phyloP scores from a whole-genome alignment of 2,888 invertebrate genomes.

The Meteorus colon region DNA sequence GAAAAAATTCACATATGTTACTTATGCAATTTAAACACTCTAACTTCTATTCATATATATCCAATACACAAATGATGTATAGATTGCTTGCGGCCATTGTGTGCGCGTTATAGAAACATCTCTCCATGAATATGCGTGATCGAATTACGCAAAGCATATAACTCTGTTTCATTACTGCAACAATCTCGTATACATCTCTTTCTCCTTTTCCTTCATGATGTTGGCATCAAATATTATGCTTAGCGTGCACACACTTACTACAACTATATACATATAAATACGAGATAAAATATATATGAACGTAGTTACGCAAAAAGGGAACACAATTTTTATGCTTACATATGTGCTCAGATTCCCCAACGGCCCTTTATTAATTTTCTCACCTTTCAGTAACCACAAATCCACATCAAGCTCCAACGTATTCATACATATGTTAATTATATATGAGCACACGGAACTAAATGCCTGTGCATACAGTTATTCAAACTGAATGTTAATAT shows the following conservation, averaged over 20 bases:
- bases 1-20: no score
- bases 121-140: conserved; percentile 46
- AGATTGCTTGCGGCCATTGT: conserved; percentile 18
- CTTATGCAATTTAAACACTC: no score
- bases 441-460: background rate
- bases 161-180: conserved; percentile 23
- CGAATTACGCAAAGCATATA: conserved; percentile 47
- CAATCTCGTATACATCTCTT: conserved; percentile 7
- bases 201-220: conserved; percentile 5
- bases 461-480: background rate
- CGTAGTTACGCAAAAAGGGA: no score
- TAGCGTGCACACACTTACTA: background rate
- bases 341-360: no score
- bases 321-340: no score
- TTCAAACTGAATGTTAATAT: background rate
- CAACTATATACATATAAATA: no score
- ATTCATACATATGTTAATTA: background rate
- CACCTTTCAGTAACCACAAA: background rate
- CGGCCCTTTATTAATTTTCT: no score
- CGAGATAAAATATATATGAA: no score
- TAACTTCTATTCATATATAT: no score
- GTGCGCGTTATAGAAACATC: background rate
- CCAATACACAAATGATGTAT: background rate
- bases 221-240: background rate
- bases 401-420: background rate